A percentile compares a stretch with the other conserved stretches of the same genome.
Evolutionary conservation across 2,888 invertebrate species (phyloP).

Genomic region (Frankliniella intonsa): DNA sequence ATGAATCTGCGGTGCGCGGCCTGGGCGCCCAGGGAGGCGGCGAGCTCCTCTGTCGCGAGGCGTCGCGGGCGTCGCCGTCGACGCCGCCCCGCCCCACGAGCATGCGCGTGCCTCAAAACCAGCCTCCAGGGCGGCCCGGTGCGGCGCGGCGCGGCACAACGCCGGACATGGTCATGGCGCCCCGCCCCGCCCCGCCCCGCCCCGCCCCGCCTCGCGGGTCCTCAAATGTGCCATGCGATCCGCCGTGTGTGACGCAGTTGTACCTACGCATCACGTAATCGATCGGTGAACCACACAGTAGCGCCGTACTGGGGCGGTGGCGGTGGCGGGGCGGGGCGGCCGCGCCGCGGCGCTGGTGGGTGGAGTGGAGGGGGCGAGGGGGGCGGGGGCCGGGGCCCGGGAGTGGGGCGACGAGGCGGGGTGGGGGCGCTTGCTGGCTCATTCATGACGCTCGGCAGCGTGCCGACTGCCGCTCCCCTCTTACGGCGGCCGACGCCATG

Average conservation of each 20-base stretch:
- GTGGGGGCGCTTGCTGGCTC: not conserved
- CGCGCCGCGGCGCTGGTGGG: slow-evolving; percentile 10
- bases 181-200: not conserved
- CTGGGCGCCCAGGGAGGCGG: too few relatives aligned
- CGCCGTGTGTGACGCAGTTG: not conserved
- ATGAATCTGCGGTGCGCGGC: not conserved
- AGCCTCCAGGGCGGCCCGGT: not conserved
- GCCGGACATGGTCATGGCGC: not conserved
- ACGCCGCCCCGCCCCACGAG: too few relatives aligned
- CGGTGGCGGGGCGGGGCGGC: too few relatives aligned
- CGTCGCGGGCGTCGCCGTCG: not conserved
- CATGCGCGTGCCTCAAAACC: too few relatives aligned
- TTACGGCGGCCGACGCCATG: not conserved
- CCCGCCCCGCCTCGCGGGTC: too few relatives aligned
- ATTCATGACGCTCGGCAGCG: not conserved
- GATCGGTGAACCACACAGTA: not conserved
- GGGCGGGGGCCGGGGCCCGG: not conserved
- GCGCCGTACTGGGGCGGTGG: not conserved
- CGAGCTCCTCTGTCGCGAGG: too few relatives aligned
- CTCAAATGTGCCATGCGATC: too few relatives aligned
- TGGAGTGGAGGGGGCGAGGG: slow-evolving; percentile 29
- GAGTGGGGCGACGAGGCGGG: not conserved
- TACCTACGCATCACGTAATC: slow-evolving; percentile 13
- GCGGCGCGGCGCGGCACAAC: not conserved
- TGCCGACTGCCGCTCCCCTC: not conserved